Evolutionary conservation across 2,888 invertebrate genomes (phyloP).

Genomic region (Parascotia fuliginaria): DNA sequence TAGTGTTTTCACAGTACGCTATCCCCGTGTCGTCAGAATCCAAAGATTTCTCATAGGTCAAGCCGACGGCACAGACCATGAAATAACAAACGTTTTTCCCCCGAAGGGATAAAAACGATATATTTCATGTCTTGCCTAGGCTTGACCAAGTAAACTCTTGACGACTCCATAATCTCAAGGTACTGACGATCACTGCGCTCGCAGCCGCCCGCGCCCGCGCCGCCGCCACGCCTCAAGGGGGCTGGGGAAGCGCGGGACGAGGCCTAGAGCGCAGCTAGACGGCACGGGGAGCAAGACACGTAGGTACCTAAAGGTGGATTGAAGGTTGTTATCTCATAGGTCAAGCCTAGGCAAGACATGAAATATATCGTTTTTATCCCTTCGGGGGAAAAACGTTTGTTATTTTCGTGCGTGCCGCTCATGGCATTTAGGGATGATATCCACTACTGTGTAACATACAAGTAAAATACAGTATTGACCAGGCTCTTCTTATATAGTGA

Average conservation of each 20-base stretch:
- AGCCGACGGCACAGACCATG: slow-evolving; percentile 1
- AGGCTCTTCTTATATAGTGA: too few relatives aligned
- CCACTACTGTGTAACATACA: too few relatives aligned
- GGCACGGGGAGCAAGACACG: too few relatives aligned
- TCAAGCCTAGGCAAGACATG: slow-evolving; percentile 24
- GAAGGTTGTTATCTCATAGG: background rate
- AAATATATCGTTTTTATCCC: slow-evolving; percentile 29
- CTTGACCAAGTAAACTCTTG: slow-evolving; percentile 9
- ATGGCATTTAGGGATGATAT: too few relatives aligned
- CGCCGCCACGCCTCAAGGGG: too few relatives aligned
- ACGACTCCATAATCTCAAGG: background rate
- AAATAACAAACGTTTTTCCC: slow-evolving; percentile 8
- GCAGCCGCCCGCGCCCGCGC: too few relatives aligned
- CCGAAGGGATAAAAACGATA: slow-evolving; percentile 8
- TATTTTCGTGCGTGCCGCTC: too few relatives aligned
- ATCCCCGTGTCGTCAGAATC: slow-evolving; percentile 6
- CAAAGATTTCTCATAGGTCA: slow-evolving; percentile 9
- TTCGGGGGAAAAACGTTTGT: slow-evolving; percentile 26
- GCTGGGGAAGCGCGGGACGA: too few relatives aligned
- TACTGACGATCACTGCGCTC: background rate
- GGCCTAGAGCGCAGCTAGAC: too few relatives aligned
- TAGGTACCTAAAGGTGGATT: too few relatives aligned
- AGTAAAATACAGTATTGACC: too few relatives aligned
- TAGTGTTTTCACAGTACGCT: slow-evolving; percentile 9
- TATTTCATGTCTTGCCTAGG: slow-evolving; percentile 23